These are phyloP conservation scores for Oophaga sylvatica DNA, from an alignment of 2,797 vertebrate species.

Conservation along the genomic window DNA sequence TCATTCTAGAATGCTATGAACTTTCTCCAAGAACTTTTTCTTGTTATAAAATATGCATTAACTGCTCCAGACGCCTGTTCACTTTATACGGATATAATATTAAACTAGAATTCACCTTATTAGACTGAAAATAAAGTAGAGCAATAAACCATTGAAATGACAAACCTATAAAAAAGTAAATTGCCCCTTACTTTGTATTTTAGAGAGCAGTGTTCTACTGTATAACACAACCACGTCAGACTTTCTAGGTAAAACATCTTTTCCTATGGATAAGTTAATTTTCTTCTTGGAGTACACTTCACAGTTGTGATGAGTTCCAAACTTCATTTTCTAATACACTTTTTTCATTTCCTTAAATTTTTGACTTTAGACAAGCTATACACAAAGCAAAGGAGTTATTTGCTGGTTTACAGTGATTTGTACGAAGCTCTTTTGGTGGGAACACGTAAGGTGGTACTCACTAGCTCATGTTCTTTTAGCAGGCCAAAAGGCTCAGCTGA, in stretches of 20 bases:
- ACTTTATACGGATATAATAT: neutral
- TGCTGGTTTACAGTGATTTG: no score
- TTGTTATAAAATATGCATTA: neutral
- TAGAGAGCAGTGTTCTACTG: neutral
- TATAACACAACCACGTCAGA: neutral
- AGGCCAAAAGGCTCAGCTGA: no score
- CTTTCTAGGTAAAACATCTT: neutral
- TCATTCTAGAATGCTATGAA: no score
- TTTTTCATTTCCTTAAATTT: no score
- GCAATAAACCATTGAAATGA: neutral
- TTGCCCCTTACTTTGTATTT: neutral
- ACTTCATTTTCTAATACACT: no score
- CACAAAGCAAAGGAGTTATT: no score
- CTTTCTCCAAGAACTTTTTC: neutral
- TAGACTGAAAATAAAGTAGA: neutral
- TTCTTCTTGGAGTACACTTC: no score
- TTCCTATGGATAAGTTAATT: neutral
- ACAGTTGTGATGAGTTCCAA: no score
- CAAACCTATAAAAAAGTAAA: neutral
- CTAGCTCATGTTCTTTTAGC: no score
- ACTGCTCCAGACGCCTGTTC: neutral
- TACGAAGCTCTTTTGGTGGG: no score
- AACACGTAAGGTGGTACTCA: no score
- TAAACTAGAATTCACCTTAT: neutral
- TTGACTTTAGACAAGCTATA: no score